phyloP scores from a whole-genome alignment of 2,888 invertebrate genomes.

The Lochmaea capreae region DNA sequence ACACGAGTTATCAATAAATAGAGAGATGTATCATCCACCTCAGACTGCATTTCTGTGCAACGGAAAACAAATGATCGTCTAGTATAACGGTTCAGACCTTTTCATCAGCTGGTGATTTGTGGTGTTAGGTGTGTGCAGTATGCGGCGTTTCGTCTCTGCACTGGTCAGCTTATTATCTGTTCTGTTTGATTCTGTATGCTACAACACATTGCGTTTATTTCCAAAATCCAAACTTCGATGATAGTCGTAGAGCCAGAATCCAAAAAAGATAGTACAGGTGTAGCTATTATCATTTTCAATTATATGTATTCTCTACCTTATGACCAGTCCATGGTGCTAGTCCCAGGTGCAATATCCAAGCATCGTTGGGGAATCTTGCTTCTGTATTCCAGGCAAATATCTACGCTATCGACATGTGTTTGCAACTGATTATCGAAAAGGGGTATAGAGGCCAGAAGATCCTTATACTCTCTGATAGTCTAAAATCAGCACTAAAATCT shows the following conservation, averaged over 20 bases:
- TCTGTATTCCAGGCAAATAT: no score
- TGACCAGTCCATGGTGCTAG: no score
- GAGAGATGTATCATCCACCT: slow-evolving; percentile 11
- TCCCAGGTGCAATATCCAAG: no score
- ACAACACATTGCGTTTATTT: slow-evolving; percentile 31
- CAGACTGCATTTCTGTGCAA: slow-evolving; percentile 15
- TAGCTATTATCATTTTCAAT: no score
- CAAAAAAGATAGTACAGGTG: not conserved
- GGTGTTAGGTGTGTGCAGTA: slow-evolving; percentile 36
- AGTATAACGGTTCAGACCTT: slow-evolving; percentile 35
- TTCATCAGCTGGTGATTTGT: slow-evolving; percentile 45
- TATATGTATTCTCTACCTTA: no score
- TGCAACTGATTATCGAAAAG: no score
- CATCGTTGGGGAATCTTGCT: no score
- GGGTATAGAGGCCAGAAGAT: no score
- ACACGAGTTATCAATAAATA: slow-evolving; percentile 28
- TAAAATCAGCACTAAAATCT: no score
- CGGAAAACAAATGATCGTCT: slow-evolving; percentile 22
- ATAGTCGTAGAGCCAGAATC: slow-evolving; percentile 13
- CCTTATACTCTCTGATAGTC: no score
- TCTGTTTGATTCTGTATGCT: slow-evolving; percentile 12
- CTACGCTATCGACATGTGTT: no score
- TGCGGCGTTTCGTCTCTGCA: slow-evolving; percentile 37
- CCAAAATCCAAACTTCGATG: not conserved
- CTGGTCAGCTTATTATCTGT: slow-evolving; percentile 46